A percentile compares a stretch with the other conserved stretches of the same genome.
phyloP scores from a whole-genome alignment of 1,140 invertebrate species.

The Hylaeus volcanicus region DNA sequence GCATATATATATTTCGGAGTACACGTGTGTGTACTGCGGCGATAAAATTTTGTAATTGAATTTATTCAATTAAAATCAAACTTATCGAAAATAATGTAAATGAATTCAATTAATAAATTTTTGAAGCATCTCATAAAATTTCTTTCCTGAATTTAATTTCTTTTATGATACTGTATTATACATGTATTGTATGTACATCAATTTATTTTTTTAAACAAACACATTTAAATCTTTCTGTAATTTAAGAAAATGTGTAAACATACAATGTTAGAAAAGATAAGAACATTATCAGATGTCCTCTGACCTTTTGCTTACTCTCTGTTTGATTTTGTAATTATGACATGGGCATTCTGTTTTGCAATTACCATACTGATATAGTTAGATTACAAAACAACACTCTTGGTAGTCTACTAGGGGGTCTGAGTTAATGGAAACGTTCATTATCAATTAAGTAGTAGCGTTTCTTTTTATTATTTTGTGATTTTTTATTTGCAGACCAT shows the following conservation, averaged over 20 bases:
- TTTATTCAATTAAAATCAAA: background rate
- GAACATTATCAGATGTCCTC: slow-evolving; percentile 5
- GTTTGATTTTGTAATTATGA: slow-evolving; percentile 25
- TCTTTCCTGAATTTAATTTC: background rate
- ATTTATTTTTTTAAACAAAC: background rate
- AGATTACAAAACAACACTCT: slow-evolving; percentile 29
- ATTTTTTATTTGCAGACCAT: slow-evolving; percentile 38
- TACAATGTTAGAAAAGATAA: slow-evolving; percentile 1
- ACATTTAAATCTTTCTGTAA: background rate
- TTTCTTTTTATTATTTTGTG: background rate
- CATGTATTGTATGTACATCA: background rate
- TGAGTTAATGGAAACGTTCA: slow-evolving; percentile 1
- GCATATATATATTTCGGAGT: background rate
- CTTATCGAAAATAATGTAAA: background rate
- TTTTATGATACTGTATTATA: background rate
- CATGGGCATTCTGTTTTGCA: slow-evolving; percentile 43
- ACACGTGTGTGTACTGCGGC: background rate
- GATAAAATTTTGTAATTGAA: background rate
- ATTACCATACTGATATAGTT: slow-evolving; percentile 45
- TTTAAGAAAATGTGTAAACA: background rate
- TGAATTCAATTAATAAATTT: too few relatives aligned
- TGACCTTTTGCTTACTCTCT: background rate
- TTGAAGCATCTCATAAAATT: too few relatives aligned
- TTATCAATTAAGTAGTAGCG: background rate
- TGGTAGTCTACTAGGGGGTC: slow-evolving; percentile 30